Conservation (phyloP, 1,140 invertebrate species). For the Drosophila tsacasi region DNA sequence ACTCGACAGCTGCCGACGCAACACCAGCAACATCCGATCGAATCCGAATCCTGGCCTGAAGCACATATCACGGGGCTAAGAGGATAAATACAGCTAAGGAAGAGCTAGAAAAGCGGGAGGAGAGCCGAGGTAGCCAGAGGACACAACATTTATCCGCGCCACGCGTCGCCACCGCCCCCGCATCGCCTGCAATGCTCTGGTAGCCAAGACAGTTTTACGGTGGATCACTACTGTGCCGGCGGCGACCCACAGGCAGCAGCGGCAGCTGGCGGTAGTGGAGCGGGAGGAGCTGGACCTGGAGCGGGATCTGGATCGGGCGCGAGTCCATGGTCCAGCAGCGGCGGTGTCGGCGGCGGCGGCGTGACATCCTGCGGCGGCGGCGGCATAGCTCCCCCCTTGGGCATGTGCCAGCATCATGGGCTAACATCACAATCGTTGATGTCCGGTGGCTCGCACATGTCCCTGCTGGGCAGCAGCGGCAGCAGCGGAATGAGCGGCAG, state of each 20-base stretch:
- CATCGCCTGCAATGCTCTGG: slow-evolving; percentile 85
- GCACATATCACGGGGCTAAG: slow-evolving; percentile 65
- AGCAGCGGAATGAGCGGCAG: slow-evolving; percentile 77
- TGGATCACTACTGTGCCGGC: slow-evolving; percentile 85
- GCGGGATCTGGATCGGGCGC: slow-evolving; percentile 23
- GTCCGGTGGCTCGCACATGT: slow-evolving; percentile 84
- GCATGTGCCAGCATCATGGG: slow-evolving; percentile 82
- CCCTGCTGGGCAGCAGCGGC: slow-evolving; percentile 72
- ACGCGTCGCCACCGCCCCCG: slow-evolving; percentile 84
- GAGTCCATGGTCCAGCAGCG: slow-evolving; percentile 72
- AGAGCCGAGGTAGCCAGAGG: slow-evolving; percentile 24
- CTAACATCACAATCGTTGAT: slow-evolving; percentile 83
- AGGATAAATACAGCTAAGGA: neutral
- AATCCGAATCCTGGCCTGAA: slow-evolving; percentile 4
- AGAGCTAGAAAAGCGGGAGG: neutral
- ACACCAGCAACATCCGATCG: slow-evolving; percentile 3
- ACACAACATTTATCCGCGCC: slow-evolving; percentile 85
- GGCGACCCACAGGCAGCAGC: slow-evolving; percentile 77
- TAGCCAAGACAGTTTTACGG: slow-evolving; percentile 86
- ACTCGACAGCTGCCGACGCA: slow-evolving; percentile 2
- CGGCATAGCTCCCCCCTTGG: slow-evolving; percentile 33
- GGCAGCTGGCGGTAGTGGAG: slow-evolving; percentile 48
- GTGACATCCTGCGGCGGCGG: slow-evolving; percentile 62
- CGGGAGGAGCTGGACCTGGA: slow-evolving; percentile 32
- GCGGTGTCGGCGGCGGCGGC: slow-evolving; percentile 42